Conservation (phyloP, 1,140 invertebrate genomes). For the Pararge aegeria region DNA sequence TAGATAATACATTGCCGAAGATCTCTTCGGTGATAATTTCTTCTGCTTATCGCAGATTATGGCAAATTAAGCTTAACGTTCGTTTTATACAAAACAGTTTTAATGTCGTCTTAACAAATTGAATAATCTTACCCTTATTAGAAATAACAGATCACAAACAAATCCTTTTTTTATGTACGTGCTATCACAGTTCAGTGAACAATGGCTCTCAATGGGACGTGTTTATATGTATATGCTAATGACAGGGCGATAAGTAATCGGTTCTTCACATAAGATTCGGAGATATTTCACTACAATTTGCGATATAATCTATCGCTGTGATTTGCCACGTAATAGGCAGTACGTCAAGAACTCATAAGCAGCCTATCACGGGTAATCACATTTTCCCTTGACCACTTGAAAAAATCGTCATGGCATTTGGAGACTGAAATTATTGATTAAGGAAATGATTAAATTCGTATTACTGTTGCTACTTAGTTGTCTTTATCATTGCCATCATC, state of each 20-base stretch:
- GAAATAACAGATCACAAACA: slow-evolving; percentile 1
- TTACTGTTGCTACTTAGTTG: too few relatives aligned
- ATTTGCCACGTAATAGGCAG: not conserved
- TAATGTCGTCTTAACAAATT: not conserved
- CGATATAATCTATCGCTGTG: slow-evolving; percentile 8
- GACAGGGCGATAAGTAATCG: slow-evolving; percentile 24
- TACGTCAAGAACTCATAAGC: not conserved
- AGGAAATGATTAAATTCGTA: not conserved
- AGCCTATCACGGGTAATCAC: slow-evolving; percentile 16
- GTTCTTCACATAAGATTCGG: slow-evolving; percentile 25
- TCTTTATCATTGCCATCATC: too few relatives aligned
- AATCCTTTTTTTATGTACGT: slow-evolving; percentile 1
- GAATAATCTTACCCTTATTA: not conserved
- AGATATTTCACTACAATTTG: slow-evolving; percentile 18
- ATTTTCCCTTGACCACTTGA: slow-evolving; percentile 1
- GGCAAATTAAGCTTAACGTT: too few relatives aligned
- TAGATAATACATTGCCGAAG: too few relatives aligned
- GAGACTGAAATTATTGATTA: not conserved
- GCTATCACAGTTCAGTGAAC: slow-evolving; percentile 1
- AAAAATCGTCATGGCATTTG: slow-evolving; percentile 1
- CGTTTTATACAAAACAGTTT: too few relatives aligned
- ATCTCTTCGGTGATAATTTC: too few relatives aligned
- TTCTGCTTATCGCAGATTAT: too few relatives aligned
- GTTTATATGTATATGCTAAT: slow-evolving; percentile 27
- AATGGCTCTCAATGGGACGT: slow-evolving; percentile 16